Evolutionary conservation across 2,888 invertebrate species (phyloP).

Genomic region (Agrochola litura): DNA sequence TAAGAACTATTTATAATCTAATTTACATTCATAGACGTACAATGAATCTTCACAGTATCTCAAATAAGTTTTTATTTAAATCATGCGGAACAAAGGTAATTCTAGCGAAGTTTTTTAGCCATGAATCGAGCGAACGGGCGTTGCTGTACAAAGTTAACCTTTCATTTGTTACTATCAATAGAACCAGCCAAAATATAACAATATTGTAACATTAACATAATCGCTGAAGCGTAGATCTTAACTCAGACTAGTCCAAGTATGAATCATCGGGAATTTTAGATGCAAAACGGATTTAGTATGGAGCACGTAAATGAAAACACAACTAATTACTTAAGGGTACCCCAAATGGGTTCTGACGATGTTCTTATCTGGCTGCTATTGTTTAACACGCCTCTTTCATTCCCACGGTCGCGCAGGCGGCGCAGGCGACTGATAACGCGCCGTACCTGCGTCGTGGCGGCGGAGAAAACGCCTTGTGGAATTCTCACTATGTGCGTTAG

Average conservation of each 20-base stretch:
- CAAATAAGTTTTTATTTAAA: slow-evolving; percentile 36
- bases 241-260: slow-evolving; percentile 53
- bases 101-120: slow-evolving; percentile 42
- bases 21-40: slow-evolving; percentile 6
- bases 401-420: slow-evolving; percentile 84
- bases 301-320: slow-evolving; percentile 79
- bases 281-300: slow-evolving; percentile 58
- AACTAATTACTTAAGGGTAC: slow-evolving; percentile 84
- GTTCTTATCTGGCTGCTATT: slow-evolving; percentile 88
- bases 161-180: slow-evolving; percentile 69
- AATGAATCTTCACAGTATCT: not conserved
- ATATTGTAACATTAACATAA: slow-evolving; percentile 58
- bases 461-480: slow-evolving; percentile 71
- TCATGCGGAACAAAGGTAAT: slow-evolving; percentile 48
- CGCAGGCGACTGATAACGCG: slow-evolving; percentile 83
- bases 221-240: slow-evolving; percentile 63
- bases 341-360: slow-evolving; percentile 87
- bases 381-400: slow-evolving; percentile 89
- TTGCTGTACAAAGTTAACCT: slow-evolving; percentile 50
- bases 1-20: slow-evolving; percentile 11
- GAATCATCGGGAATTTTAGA: slow-evolving; percentile 63
- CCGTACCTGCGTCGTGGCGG: slow-evolving; percentile 71
- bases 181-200: slow-evolving; percentile 59
- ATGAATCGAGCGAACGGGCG: slow-evolving; percentile 33
- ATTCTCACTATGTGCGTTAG: slow-evolving; percentile 68